Conservation (phyloP, 2,888 invertebrate species). For the Drosophila lacicola region DNA sequence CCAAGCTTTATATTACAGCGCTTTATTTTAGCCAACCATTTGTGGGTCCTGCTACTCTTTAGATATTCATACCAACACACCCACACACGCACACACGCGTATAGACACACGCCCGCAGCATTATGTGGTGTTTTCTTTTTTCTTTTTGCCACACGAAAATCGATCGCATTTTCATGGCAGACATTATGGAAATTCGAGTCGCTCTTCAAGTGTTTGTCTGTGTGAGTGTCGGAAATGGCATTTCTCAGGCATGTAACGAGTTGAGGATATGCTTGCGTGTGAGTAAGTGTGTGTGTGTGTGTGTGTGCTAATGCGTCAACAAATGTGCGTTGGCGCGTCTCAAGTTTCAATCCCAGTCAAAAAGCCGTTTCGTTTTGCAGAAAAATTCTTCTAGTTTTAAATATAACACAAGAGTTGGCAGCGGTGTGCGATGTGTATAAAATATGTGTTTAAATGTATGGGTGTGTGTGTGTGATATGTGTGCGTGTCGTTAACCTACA, state of each 20-base stretch:
- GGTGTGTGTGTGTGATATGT: not conserved
- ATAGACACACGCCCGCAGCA: constrained; percentile 56
- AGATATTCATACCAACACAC: constrained; percentile 62
- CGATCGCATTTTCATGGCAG: constrained; percentile 82
- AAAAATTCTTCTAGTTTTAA: constrained; percentile 42
- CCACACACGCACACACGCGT: constrained; percentile 8
- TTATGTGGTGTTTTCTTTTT: constrained; percentile 52
- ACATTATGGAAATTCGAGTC: constrained; percentile 82
- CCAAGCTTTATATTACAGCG: constrained; percentile 58
- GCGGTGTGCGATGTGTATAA: constrained; percentile 7
- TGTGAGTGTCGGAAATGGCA: constrained; percentile 76
- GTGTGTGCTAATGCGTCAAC: constrained; percentile 71
- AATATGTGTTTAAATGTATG: not conserved
- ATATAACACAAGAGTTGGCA: constrained; percentile 35
- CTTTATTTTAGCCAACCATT: constrained; percentile 57
- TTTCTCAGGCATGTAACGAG: constrained; percentile 77
- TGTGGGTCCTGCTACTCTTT: constrained; percentile 49
- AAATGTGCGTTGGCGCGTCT: constrained; percentile 68
- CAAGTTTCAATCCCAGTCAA: constrained; percentile 52
- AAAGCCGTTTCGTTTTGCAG: constrained; percentile 27
- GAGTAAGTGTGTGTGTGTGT: constrained; percentile 8
- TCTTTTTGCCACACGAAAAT: constrained; percentile 64
- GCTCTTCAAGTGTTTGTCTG: constrained; percentile 71
- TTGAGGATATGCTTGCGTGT: constrained; percentile 45
- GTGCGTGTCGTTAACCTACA: constrained; percentile 30